Evolutionary conservation across 2,888 invertebrate species (phyloP), one percentile per base, ranked within the genome.

Genomic region (Zelleria hepariella): DNA sequence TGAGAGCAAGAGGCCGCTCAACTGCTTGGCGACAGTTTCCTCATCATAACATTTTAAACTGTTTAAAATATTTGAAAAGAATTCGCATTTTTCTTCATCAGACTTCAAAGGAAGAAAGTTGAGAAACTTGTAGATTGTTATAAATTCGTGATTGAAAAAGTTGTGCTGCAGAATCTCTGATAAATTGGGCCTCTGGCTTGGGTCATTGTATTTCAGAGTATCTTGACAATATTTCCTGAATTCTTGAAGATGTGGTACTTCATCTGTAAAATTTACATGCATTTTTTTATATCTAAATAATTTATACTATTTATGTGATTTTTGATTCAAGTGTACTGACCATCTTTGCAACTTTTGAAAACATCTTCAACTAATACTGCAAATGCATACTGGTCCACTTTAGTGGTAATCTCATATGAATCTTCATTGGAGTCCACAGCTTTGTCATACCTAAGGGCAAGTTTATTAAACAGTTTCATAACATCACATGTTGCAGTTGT

Each of bases 81-180:
- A 97, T 60, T 91, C 84, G 64, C 91, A 90, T 74, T 94, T 96
- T 67, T 96, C 96, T 58, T 89, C 86, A 66, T 94, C 93, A 60
- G 89, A 90, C 77, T 97, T 96, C 47, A 97, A 74, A 0, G 97
- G 95, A 58, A 97, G 82, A 74, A 95, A 95, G 67, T 92, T 92
- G 0, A 97, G 86, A 81, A 96, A 97, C 64, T 94, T 93, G 75
- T 96, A 93, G 66, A 97, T 94, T 23, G 91, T 87, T 62, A 97
- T 93, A 75, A 97, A 96, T 70, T 96, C 95, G 73, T 96, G 95
- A 68, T 94, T 95, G 73, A 95, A 96, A 79, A 95, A 95, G 54
- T 91, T 91, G 80, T 96, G 95, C 58, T 91, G 80, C 2, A 95
- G 80, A 27, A 95, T 83, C 23, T 91, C 89, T 6, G 91, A 90